Evolutionary conservation across 2,797 vertebrate genomes (phyloP).

Genomic region (Sebastes matsubarae): DNA sequence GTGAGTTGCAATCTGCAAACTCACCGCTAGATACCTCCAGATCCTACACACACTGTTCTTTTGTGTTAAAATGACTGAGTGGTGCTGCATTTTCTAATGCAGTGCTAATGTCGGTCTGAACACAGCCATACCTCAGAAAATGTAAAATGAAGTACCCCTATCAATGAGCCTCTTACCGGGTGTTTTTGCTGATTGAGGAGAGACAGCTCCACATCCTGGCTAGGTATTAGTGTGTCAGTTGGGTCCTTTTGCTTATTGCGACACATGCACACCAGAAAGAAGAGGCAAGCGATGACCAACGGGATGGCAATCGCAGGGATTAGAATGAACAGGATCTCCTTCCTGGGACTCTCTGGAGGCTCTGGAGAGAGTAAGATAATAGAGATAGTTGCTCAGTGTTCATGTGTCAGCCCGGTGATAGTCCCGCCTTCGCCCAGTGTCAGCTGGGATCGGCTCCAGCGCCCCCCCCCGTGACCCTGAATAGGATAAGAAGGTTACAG

Average conservation of each 20-base stretch:
- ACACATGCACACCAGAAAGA: constrained; percentile 96
- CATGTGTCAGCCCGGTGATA: too few relatives aligned
- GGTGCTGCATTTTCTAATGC: background rate
- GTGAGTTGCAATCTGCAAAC: too few relatives aligned
- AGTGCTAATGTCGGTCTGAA: background rate
- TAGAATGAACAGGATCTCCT: constrained; percentile 95
- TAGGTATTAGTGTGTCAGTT: constrained; percentile 85
- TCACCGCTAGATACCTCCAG: background rate
- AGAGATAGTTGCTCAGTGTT: background rate
- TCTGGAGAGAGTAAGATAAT: constrained; percentile 70
- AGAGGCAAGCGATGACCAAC: constrained; percentile 93
- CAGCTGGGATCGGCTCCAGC: too few relatives aligned
- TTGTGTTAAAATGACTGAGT: background rate
- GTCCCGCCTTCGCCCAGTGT: background rate
- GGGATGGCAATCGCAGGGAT: constrained; percentile 95
- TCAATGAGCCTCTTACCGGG: constrained; percentile 74
- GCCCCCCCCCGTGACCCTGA: too few relatives aligned
- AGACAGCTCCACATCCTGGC: constrained; percentile 94
- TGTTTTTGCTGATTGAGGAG: constrained; percentile 91
- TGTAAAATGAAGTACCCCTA: background rate
- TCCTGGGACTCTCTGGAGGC: constrained; percentile 88
- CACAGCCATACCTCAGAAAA: background rate
- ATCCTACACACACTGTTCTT: background rate
- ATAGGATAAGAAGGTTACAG: too few relatives aligned
- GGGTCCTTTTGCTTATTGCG: constrained; percentile 94